Evolutionary conservation across 64 coral and sea anemone genomes (phyloP).

Genomic region (Montipora cactus): DNA sequence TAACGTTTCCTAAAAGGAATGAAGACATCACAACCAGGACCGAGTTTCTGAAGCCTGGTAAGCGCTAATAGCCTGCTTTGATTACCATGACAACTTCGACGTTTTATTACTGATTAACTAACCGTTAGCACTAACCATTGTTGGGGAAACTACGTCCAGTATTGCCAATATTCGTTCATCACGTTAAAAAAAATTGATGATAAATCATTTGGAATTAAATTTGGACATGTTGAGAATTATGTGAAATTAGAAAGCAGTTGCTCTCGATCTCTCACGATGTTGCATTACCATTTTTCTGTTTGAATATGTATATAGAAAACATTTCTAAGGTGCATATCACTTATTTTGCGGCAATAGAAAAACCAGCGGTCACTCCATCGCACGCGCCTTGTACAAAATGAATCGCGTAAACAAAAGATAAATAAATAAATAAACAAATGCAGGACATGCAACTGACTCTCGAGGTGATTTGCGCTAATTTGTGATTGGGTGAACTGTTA

Average conservation of each 20-base stretch:
- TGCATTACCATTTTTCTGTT: slow-evolving; percentile 4
- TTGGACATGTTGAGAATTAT: not conserved
- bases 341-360: slow-evolving; percentile 1
- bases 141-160: too few species aligned
- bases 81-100: too few species aligned
- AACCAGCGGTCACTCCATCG: not conserved
- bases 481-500: not conserved
- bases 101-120: too few species aligned
- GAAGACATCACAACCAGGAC: too few species aligned
- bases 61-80: too few species aligned
- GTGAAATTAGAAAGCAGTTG: not conserved
- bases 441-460: not conserved
- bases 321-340: not conserved
- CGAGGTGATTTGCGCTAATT: too few species aligned
- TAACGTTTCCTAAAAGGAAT: not conserved
- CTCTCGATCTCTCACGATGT: not conserved
- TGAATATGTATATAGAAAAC: slow-evolving; percentile 32
- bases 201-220: not conserved
- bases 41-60: not conserved
- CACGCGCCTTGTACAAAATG: not conserved
- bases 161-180: too few species aligned
- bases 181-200: not conserved
- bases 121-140: not conserved
- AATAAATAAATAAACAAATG: not conserved
- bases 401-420: not conserved